Evolutionary conservation across 2,888 invertebrate genomes (phyloP).

Genomic region (Lepeophtheirus nordmannii): DNA sequence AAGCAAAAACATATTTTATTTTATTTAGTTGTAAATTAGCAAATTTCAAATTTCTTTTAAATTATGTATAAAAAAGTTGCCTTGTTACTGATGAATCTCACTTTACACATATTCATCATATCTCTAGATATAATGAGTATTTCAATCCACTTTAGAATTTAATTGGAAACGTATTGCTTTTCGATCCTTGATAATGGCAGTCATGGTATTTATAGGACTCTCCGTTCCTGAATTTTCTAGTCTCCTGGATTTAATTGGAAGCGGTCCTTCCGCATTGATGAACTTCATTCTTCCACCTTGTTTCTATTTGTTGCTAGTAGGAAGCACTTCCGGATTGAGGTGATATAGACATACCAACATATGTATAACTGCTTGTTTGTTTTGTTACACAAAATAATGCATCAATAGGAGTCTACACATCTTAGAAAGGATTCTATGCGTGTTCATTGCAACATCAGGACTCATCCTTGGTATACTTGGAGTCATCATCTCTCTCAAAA

Average conservation of each 20-base stretch:
- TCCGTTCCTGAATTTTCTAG: not conserved
- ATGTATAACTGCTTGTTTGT: no score
- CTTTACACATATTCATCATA: no score
- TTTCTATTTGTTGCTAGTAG: not conserved
- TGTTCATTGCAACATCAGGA: not conserved
- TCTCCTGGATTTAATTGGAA: not conserved
- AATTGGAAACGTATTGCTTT: not conserved
- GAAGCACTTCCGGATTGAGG: not conserved
- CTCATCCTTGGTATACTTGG: not conserved
- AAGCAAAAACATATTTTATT: no score
- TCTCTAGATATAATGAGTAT: no score
- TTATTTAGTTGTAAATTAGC: no score
- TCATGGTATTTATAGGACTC: not conserved
- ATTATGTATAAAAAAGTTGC: no score
- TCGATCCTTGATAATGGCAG: not conserved
- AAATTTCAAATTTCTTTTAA: no score
- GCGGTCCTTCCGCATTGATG: not conserved
- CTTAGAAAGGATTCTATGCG: not conserved
- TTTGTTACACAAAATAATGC: no score
- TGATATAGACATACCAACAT: no score
- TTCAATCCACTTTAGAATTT: not conserved
- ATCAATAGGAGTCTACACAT: not conserved
- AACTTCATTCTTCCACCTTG: slow-evolving; percentile 2
- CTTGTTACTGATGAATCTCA: no score
- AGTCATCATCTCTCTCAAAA: not conserved